Base-by-base conservation (phyloP, 1,140 invertebrate genomes). In the Carposina sasakii region DNA sequence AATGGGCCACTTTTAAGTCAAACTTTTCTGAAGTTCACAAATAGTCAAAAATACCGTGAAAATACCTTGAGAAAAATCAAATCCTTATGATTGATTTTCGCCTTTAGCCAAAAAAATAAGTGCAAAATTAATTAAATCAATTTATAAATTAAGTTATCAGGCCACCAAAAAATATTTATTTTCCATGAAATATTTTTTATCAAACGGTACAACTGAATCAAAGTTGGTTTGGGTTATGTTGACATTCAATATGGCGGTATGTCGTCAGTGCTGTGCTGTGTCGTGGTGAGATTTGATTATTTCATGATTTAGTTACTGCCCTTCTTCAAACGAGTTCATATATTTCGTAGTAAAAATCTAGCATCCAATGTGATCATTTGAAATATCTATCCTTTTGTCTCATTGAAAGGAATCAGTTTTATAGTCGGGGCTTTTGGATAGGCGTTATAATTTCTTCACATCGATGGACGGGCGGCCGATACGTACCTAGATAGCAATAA, bases 251-350 rank as follows among this genome's bases (percentile, higher is more conserved):
- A 95, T 95, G 93, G 93, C 93, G 93, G 93, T 91, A 93, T 94
- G 92, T 93, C 92, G 92, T 93, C 93, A 94, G 93, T 94, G 92
- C 91, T 92, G 90, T 94, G 93, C 92, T 93, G 92, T 93, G 91
- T 93, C 91, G 91, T 93, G 93, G 93, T 94, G 76, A 82, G 77
- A 79, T 73, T 81, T 71, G 63, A 62, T 77, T 67, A 74, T 69
- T 78, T 71, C 47, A 63, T 69, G 42, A 56, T 67, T 71, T 63
- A 63, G 63, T 71, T 64, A 67, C 61, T 63, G 17, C 36, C 17
- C n/a, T n/a, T n/a, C n/a, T n/a, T n/a, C 22, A 39, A 57, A 64
- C 57, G 51, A 54, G 47, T 65, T 70, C 40, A 31, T 55, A 50
- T 57, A 61, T 53, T 62, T 50, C 16, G 31, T 53, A 28, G 26